These are phyloP conservation scores for Nesogale talazaci DNA, from an alignment of 2,113 vertebrate species.

Conservation along the genomic window DNA sequence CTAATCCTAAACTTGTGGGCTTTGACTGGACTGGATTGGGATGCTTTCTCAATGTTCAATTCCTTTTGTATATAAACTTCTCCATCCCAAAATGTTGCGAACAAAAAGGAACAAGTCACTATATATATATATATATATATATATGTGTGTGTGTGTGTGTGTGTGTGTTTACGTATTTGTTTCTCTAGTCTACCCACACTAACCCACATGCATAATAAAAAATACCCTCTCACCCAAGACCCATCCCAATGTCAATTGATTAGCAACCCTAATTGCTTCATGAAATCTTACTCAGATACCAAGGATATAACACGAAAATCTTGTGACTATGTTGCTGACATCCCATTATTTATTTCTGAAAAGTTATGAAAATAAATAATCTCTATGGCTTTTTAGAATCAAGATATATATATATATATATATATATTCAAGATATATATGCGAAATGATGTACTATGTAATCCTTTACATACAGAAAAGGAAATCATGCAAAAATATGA, in stretches of 20 bases:
- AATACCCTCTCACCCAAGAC: neutral
- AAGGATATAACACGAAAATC: neutral
- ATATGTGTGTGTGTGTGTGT: no score
- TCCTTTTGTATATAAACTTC: no score
- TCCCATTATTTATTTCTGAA: neutral
- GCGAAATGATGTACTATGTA: neutral
- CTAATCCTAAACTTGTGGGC: no score
- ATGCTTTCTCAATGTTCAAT: no score
- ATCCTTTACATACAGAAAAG: neutral
- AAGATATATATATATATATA: neutral
- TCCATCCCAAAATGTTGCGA: no score
- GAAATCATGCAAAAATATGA: slow-evolving; percentile 7
- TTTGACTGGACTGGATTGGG: no score
- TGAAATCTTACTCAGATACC: neutral
- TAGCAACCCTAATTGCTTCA: slow-evolving; percentile 2
- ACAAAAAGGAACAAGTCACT: no score
- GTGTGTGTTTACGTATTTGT: no score
- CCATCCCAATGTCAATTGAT: neutral
- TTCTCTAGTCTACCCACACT: no score
- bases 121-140: no score
- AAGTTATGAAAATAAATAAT: neutral
- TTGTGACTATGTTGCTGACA: neutral
- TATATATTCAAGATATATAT: neutral
- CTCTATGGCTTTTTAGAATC: neutral
- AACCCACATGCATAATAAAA: neutral